Base-by-base conservation (phyloP, 1,140 invertebrate species). In the Rhizoglyphus robini region DNA sequence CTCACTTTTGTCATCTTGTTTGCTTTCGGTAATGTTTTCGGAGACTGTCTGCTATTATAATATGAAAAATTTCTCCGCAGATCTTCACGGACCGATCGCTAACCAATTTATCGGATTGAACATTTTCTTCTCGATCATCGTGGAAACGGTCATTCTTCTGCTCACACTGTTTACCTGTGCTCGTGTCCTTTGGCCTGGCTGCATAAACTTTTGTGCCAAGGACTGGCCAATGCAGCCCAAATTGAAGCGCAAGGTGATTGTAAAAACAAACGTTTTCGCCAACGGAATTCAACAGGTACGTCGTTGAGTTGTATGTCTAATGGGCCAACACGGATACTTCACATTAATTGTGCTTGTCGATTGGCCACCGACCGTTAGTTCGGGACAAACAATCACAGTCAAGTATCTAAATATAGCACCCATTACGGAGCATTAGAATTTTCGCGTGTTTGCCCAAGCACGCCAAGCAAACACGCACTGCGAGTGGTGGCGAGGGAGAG, bases 221-320 rank as follows among this genome's bases (percentile, higher is more conserved):
- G 61, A 63, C 32, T 63, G 61, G 61, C 61, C 61, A 15, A 63
- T 63, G 61, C 61, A 63, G 41, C 61, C 38, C 11, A 63, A 46
- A 4, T 34, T 63, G 5, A 63, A 63, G 27, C 34, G 61, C 1
- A 63, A 63, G 32, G 32, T 63, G 23, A 63, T 63, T 49, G 34
- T 63, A 11, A 46, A 38, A n/a, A 63, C 61, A 31, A 38, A 63
- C 13, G 41, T 63, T n/a, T 47, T 46, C 25, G 41, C 61, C 29
- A 31, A 31, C 27, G 61, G 34, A 46, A 47, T 63, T 13, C 34
- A 38, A 63, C 61, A 63, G 61, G 61, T 63, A 27, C n/a, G 54
- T 58, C 8, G 8, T 11, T n/a, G n/a, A n/a, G n/a, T n/a, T n/a
- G n/a, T n/a, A n/a, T n/a, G n/a, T n/a, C n/a, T n/a, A n/a, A n/a